phyloP scores from a whole-genome alignment of 2,888 invertebrate genomes.

The Eurytoma adleriae region DNA sequence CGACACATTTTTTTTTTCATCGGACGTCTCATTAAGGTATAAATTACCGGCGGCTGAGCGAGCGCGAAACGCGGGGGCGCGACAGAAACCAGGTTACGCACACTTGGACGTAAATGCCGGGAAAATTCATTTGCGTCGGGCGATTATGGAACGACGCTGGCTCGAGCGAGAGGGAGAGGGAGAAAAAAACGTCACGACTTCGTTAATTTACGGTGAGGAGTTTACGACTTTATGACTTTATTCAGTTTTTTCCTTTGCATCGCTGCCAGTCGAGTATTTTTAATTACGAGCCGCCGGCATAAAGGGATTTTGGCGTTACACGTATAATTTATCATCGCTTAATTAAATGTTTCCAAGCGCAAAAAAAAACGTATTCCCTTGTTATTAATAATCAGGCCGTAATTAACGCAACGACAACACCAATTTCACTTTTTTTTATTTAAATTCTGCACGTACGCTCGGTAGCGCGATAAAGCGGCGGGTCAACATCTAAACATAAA shows the following conservation, averaged over 20 bases:
- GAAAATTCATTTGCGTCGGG: conserved; percentile 45
- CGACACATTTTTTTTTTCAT: conserved; percentile 39
- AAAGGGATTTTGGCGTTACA: too few relatives aligned
- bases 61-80: conserved; percentile 29
- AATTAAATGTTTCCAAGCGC: too few relatives aligned
- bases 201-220: conserved; percentile 16
- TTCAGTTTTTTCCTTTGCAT: not conserved
- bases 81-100: conserved; percentile 53
- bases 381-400: too few relatives aligned
- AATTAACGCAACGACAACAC: too few relatives aligned
- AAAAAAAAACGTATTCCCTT: too few relatives aligned
- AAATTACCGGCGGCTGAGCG: conserved; percentile 36
- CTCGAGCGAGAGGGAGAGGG: not conserved
- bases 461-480: too few relatives aligned
- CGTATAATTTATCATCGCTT: too few relatives aligned
- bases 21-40: conserved; percentile 45
- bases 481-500: too few relatives aligned
- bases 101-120: conserved; percentile 43
- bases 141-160: not conserved
- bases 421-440: too few relatives aligned
- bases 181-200: conserved; percentile 12
- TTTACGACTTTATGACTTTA: not conserved
- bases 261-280: not conserved
- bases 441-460: too few relatives aligned
- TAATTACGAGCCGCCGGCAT: not conserved